Conservation (phyloP, 2,888 invertebrate species). For the Acholoe squamosa region DNA sequence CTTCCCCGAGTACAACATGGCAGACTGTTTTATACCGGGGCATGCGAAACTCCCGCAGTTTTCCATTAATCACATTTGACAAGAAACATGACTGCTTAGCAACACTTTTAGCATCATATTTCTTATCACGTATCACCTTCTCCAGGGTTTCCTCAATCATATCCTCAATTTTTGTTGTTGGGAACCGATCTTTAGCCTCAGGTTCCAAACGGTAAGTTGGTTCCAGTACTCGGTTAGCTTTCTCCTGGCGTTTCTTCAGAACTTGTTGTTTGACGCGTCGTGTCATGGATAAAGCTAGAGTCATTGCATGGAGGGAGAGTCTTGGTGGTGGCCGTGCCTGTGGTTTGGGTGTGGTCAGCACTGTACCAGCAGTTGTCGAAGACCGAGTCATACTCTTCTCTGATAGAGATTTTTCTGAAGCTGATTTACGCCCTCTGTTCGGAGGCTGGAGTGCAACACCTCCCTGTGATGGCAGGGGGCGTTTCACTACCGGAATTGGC, state of each 20-base stretch:
- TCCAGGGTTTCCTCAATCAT: not conserved
- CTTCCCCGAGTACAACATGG: slow-evolving; percentile 8
- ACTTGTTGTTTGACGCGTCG: slow-evolving; percentile 17
- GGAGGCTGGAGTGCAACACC: not conserved
- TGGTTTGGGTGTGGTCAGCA: not conserved
- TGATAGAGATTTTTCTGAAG: not conserved
- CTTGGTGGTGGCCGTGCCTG: not conserved
- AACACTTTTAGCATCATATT: not conserved
- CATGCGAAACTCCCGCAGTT: slow-evolving; percentile 29
- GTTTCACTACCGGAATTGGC: not conserved
- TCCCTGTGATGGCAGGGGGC: not conserved
- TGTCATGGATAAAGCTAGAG: slow-evolving; percentile 4
- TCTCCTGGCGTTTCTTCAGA: not conserved
- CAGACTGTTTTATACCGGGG: slow-evolving; percentile 43
- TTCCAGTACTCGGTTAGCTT: not conserved
- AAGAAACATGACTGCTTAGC: not conserved
- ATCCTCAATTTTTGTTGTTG: not conserved
- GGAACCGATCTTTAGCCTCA: not conserved
- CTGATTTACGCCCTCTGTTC: not conserved
- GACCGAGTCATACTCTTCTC: not conserved
- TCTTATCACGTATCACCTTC: slow-evolving; percentile 11
- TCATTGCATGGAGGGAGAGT: slow-evolving; percentile 22
- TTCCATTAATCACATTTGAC: not conserved
- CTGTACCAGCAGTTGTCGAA: not conserved
- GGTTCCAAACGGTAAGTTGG: slow-evolving; percentile 33